phyloP scores from a whole-genome alignment of 2,797 vertebrate species.

The Heterohyrax brucei region DNA sequence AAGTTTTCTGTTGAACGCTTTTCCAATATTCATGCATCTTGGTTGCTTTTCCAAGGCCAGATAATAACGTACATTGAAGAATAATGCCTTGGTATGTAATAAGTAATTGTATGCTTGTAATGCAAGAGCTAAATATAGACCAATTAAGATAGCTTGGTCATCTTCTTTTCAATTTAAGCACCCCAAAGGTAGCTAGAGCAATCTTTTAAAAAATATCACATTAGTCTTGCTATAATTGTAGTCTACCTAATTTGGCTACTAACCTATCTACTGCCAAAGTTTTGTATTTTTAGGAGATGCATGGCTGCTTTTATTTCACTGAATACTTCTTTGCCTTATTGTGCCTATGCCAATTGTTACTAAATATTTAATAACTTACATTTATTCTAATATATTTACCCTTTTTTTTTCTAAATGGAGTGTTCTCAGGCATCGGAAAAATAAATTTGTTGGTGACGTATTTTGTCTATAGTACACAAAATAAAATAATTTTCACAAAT shows the following conservation, averaged over 20 bases:
- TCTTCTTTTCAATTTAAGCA: constrained; percentile 60
- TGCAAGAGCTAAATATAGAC: constrained; percentile 56
- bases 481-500: constrained; percentile 63
- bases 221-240: constrained; percentile 4
- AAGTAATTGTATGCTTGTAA: background rate
- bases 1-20: background rate
- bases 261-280: background rate
- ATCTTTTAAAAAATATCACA: background rate
- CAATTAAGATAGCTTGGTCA: constrained; percentile 31
- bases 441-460: constrained; percentile 45
- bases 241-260: constrained; percentile 41
- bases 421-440: background rate
- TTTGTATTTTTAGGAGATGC: background rate
- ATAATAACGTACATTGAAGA: constrained; percentile 37
- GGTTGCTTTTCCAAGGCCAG: background rate
- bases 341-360: background rate
- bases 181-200: constrained; percentile 21
- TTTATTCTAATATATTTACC: constrained; percentile 53
- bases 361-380: constrained; percentile 72
- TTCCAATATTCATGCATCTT: background rate
- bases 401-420: constrained; percentile 63
- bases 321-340: constrained; percentile 53
- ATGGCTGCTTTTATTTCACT: constrained; percentile 33
- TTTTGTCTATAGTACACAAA: constrained; percentile 62
- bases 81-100: background rate